Conservation (phyloP, 2,797 vertebrate species). For the Megalops cyprinoides region DNA sequence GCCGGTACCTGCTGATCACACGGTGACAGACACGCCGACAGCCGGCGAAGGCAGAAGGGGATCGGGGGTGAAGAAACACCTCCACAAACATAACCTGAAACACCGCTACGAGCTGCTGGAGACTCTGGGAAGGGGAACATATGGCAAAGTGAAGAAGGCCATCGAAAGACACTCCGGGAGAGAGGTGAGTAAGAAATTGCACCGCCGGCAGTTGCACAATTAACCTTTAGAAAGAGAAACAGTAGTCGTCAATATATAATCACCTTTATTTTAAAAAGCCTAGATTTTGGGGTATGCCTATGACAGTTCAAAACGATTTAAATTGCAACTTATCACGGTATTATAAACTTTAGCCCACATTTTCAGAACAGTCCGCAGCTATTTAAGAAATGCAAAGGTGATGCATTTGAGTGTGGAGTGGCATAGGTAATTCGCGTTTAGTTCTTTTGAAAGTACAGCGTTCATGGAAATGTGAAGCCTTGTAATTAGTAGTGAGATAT, state of each 20-base stretch:
- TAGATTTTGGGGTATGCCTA: too few relatives aligned
- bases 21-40: slow-evolving; percentile 55
- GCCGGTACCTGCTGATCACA: slow-evolving; percentile 47
- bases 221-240: not conserved
- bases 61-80: slow-evolving; percentile 92
- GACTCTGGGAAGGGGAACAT: slow-evolving; percentile 95
- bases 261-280: not conserved
- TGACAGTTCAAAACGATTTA: not conserved
- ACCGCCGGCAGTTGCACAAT: not conserved
- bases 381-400: not conserved
- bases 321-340: not conserved
- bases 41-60: slow-evolving; percentile 70
- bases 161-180: slow-evolving; percentile 93
- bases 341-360: not conserved
- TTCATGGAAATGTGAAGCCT: not conserved
- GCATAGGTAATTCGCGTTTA: not conserved
- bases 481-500: too few relatives aligned
- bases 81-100: slow-evolving; percentile 98
- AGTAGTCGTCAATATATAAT: not conserved
- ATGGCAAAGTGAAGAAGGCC: slow-evolving; percentile 97
- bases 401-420: too few relatives aligned
- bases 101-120: slow-evolving; percentile 97
- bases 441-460: not conserved
- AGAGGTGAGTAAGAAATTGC: slow-evolving; percentile 81
- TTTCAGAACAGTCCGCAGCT: not conserved